Evolutionary conservation across 1,140 invertebrate genomes (phyloP).

Genomic region (Drosophila melanica): DNA sequence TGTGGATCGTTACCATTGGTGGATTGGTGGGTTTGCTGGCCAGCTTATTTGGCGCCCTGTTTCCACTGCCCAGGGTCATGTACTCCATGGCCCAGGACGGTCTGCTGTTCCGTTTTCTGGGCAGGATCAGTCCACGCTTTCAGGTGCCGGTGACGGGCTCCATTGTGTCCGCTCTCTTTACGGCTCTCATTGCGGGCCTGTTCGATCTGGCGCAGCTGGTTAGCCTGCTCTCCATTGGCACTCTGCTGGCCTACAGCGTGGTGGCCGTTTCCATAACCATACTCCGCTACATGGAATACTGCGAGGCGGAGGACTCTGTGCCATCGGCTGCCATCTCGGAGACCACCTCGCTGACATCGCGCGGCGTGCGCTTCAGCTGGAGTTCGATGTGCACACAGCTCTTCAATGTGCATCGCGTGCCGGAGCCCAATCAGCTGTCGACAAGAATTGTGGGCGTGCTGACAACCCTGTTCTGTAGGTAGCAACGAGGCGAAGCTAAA

Average conservation of each 20-base stretch:
- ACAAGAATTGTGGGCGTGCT: slow-evolving; percentile 68
- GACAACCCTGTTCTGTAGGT: slow-evolving; percentile 67
- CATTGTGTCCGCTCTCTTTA: slow-evolving; percentile 87
- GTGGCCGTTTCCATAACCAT: slow-evolving; percentile 95
- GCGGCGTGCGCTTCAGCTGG: slow-evolving; percentile 52
- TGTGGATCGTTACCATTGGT: slow-evolving; percentile 91
- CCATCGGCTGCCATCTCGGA: slow-evolving; percentile 38
- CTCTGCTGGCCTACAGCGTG: slow-evolving; percentile 95
- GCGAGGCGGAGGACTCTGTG: slow-evolving; percentile 46
- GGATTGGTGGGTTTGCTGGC: slow-evolving; percentile 90
- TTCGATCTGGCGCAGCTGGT: slow-evolving; percentile 95
- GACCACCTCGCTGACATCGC: slow-evolving; percentile 60
- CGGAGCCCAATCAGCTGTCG: slow-evolving; percentile 62
- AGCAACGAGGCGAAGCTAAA: neutral
- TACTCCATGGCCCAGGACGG: slow-evolving; percentile 95
- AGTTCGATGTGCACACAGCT: slow-evolving; percentile 59
- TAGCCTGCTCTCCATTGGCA: slow-evolving; percentile 98
- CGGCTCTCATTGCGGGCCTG: slow-evolving; percentile 92
- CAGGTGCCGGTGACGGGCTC: slow-evolving; percentile 90
- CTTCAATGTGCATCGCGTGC: slow-evolving; percentile 63
- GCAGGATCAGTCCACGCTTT: slow-evolving; percentile 88
- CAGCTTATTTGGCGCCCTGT: slow-evolving; percentile 92
- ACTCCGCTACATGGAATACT: slow-evolving; percentile 85
- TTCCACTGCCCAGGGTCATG: slow-evolving; percentile 92
- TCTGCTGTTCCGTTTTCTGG: slow-evolving; percentile 90